Evolutionary conservation across 37 sponge, comb jelly and placozoan species (phyloP).

Genomic region (Theonella swinhoei): DNA sequence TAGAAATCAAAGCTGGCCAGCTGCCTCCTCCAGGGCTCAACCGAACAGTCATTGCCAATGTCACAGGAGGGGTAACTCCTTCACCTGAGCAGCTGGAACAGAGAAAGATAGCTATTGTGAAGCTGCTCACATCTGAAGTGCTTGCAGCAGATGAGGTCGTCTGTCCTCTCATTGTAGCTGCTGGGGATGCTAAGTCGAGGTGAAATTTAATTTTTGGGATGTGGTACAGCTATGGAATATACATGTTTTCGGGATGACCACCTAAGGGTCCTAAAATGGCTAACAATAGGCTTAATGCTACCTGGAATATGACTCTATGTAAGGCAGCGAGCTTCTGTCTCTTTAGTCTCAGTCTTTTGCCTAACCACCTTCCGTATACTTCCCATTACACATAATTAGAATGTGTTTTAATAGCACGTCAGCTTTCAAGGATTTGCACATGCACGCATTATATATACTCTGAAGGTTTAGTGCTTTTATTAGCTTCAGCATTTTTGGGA

Average conservation of each 20-base stretch:
- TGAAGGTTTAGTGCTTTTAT: too few species aligned
- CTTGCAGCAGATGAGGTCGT: constrained; percentile 51
- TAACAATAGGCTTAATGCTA: too few species aligned
- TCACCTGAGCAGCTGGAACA: constrained; percentile 51
- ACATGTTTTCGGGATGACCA: background rate
- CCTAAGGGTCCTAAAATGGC: too few species aligned
- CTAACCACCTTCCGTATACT: too few species aligned
- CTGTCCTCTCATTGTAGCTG: constrained; percentile 44
- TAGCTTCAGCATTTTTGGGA: too few species aligned
- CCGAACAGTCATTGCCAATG: constrained; percentile 9
- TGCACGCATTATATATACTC: too few species aligned
- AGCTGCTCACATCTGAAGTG: constrained; percentile 54
- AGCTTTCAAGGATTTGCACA: too few species aligned
- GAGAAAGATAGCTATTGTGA: constrained; percentile 50
- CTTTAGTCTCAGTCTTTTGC: too few species aligned
- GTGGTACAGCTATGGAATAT: background rate
- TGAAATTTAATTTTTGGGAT: background rate
- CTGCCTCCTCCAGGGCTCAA: constrained; percentile 59
- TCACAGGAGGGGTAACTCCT: constrained; percentile 20
- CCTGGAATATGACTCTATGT: too few species aligned
- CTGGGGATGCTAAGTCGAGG: constrained; percentile 39
- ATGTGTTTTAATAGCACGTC: too few species aligned
- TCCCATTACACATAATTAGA: too few species aligned
- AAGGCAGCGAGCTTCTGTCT: too few species aligned
- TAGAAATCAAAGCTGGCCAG: background rate